Evolutionary conservation across 2,888 invertebrate species (phyloP).

Genomic region (Ophioninae sp.): DNA sequence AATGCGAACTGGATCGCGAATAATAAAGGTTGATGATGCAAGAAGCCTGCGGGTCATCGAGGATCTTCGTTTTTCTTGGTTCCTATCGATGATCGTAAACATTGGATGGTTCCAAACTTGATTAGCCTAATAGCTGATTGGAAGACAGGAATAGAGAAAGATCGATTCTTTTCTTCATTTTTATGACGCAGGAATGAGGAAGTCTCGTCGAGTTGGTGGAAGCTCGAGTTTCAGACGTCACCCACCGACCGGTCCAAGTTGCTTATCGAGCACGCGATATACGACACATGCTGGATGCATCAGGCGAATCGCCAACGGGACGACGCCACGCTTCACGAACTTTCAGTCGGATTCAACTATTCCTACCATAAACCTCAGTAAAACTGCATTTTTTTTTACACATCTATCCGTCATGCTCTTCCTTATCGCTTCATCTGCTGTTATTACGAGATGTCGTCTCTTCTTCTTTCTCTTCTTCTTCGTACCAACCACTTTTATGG

Average conservation of each 20-base stretch:
- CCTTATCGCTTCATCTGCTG: conserved; percentile 31
- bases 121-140: conserved; percentile 29
- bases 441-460: conserved; percentile 10
- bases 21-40: background rate
- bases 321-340: conserved; percentile 72
- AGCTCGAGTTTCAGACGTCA: conserved; percentile 72
- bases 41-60: background rate
- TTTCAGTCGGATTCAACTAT: conserved; percentile 63
- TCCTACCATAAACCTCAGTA: conserved; percentile 22
- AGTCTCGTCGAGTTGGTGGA: conserved; percentile 66
- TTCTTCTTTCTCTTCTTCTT: background rate
- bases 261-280: conserved; percentile 24
- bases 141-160: background rate
- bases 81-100: conserved; percentile 11
- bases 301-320: conserved; percentile 71
- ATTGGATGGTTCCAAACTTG: conserved; percentile 13
- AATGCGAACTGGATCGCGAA: conserved; percentile 7
- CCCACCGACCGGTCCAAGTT: conserved; percentile 69
- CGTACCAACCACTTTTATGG: background rate
- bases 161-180: conserved; percentile 31
- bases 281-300: conserved; percentile 51
- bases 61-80: conserved; percentile 7
- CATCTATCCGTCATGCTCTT: background rate
- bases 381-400: background rate
- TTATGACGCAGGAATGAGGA: conserved; percentile 70